Conservation (phyloP, 2,888 invertebrate genomes). For the Thereva unica region DNA sequence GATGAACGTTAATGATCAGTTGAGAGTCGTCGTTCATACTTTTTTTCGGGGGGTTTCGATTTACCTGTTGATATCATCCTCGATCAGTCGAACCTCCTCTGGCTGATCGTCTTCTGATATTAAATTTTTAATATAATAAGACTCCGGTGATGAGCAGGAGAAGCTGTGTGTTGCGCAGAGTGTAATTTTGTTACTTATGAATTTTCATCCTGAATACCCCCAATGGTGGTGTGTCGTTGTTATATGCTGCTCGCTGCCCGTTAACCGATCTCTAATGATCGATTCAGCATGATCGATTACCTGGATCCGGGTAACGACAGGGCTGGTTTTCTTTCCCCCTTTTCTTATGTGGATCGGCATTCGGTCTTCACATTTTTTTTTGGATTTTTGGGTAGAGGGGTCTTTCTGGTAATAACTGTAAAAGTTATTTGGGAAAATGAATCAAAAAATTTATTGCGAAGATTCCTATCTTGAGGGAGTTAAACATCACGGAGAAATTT, state of each 20-base stretch:
- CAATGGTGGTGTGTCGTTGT: constrained; percentile 2
- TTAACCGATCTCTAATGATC: constrained; percentile 29
- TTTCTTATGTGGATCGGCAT: constrained; percentile 1
- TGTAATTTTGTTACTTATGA: constrained; percentile 32
- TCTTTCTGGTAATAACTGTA: no score
- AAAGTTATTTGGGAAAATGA: no score
- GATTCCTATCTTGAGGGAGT: no score
- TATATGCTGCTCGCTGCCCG: constrained; percentile 12
- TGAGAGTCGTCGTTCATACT: neutral
- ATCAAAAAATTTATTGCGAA: no score
- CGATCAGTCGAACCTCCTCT: neutral
- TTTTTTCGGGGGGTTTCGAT: constrained; percentile 1
- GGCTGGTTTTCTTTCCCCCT: neutral
- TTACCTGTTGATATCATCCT: constrained; percentile 13
- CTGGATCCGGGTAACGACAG: constrained; percentile 29
- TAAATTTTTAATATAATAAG: constrained; percentile 33
- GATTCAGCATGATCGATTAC: constrained; percentile 29
- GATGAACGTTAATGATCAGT: constrained; percentile 22
- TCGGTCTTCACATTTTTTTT: neutral
- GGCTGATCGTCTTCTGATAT: constrained; percentile 14
- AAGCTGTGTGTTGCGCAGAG: neutral
- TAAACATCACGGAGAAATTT: no score
- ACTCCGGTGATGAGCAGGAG: constrained; percentile 26
- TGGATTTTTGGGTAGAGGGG: neutral
- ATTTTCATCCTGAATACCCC: constrained; percentile 15